Base-by-base conservation (phyloP, 2,113 vertebrate species). In the Elephantulus edwardii region DNA sequence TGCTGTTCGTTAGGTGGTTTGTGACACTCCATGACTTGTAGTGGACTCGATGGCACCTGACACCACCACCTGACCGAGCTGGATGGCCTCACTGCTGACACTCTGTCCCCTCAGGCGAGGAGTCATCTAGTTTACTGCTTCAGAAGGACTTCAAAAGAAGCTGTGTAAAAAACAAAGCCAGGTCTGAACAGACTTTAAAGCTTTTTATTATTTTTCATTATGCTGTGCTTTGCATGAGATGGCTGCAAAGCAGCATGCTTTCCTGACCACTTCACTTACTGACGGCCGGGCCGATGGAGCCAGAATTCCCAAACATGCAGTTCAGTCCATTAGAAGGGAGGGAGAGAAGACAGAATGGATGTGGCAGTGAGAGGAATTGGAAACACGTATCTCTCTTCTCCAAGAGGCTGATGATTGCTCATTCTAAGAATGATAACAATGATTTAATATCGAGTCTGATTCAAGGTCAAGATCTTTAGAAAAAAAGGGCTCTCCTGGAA, bases 101-200 rank as follows among this genome's bases (percentile, higher is more conserved):
- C 62, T 38, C 0, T 2, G 28, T 38, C 54, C 40, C 33, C n/a
- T n/a, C 16, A 52, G 76, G 28, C 94, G 24, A 24, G 13, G 24
- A 71, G 38, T 54, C 30, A 2, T 68, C 24, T 38, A 35, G 48
- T 92, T 89, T 88, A 86, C 24, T 75, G 89, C 54, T 83, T 94
- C 60, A 86, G 83, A 83, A 94, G 90, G 68, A 76, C 86, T 92
- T 83, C 84, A 95, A 48, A 90, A 60, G 86, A 83, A 92, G 77
- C 80, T 83, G 64, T 17, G 35, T 62, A 93, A 90, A 93, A 86
- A 79, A 72, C 77, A n/a, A 88, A 93, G n/a, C 20, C 50, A 71
- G 62, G 56, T 50, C 77, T 66, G 86, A 76, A 40, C 4, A 79
- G 58, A 80, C 77, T 90, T 86, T 44, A 48, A 94, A 86, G 68